A percentile compares a stretch with the other conserved stretches of the same genome.
Conservation (phyloP, 2,797 vertebrate genomes). For the Gallinago nigripennis region DNA sequence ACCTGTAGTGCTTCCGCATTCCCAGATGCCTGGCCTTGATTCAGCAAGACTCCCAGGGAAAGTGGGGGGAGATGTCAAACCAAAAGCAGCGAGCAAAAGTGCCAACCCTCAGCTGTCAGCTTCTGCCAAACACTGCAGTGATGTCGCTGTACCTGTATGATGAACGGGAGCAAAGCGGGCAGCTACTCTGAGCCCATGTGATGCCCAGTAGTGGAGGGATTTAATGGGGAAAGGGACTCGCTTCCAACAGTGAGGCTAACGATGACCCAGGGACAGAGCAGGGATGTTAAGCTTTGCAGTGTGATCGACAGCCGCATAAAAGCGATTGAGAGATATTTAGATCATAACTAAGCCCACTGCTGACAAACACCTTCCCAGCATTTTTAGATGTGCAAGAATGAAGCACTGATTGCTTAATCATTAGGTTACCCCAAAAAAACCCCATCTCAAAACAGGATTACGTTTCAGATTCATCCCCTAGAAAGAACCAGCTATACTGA, state of each 20-base stretch:
- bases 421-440: background rate
- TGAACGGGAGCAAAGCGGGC: background rate
- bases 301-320: background rate
- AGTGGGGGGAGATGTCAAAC: background rate
- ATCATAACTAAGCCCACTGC: background rate
- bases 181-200: background rate
- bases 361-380: background rate
- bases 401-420: background rate
- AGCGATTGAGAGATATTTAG: background rate
- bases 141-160: background rate
- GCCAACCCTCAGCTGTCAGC: background rate
- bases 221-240: background rate
- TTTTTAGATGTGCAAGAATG: background rate
- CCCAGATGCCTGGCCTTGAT: background rate
- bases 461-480: background rate
- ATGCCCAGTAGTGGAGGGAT: background rate
- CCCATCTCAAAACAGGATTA: background rate
- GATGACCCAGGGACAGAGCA: background rate
- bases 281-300: background rate
- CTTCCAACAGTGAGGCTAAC: background rate
- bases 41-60: background rate
- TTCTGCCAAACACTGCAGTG: background rate
- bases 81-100: background rate
- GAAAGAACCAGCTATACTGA: background rate
- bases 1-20: fast-evolving